Evolutionary conservation across 30 jellyfish, hydroid and myxozoan species (phyloP), one percentile per base, ranked within the genome.

Genomic region (Phacellophora camtschatica): DNA sequence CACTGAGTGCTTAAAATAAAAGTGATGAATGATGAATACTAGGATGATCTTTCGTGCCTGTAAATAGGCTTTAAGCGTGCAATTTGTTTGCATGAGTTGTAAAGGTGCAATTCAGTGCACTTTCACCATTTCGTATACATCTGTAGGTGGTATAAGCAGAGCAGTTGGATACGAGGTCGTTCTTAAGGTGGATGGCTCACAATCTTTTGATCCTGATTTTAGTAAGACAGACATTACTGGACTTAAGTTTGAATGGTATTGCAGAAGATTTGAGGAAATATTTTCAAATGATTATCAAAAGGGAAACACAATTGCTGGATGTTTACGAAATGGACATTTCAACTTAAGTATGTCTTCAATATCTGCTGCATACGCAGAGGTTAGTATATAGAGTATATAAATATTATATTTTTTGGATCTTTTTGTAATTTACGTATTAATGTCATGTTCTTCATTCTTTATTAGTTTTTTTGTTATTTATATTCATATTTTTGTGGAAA

Each of bases 81-180:
- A n/a, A n/a, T n/a, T n/a, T n/a, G n/a, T n/a, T n/a, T n/a, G n/a
- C n/a, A n/a, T n/a, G n/a, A n/a, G n/a, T n/a, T n/a, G n/a, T n/a
- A n/a, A 8, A 11, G 63, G n/a, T 12, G 6, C 28, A 8, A 8
- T 22, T 62, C n/a, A 11, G 71, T 4, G 16, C 36, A 69, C 83
- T 36, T 39, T 39, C 53, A 13, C 53, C 24, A 2, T 30, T 37
- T 25, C 34, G 9, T 10, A 34, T 4, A 49, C 37, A 0, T 2
- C 46, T 82, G 13, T 29, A 93, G 99, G 99, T 48, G 99, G 99
- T 0, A 23, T 79, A 0, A 77, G 97, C 25, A 72, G 97, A 82
- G 94, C 99, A 25, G 90, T 88, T 58, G 97, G 97, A 20, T 81
- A 71, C 39, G 93, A 74, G 35, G 32, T 83, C 68, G 69, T 65